A percentile compares a stretch with the other conserved stretches of the same genome.
Conservation (phyloP, 2,797 vertebrate species). For the Euthynnus affinis region DNA sequence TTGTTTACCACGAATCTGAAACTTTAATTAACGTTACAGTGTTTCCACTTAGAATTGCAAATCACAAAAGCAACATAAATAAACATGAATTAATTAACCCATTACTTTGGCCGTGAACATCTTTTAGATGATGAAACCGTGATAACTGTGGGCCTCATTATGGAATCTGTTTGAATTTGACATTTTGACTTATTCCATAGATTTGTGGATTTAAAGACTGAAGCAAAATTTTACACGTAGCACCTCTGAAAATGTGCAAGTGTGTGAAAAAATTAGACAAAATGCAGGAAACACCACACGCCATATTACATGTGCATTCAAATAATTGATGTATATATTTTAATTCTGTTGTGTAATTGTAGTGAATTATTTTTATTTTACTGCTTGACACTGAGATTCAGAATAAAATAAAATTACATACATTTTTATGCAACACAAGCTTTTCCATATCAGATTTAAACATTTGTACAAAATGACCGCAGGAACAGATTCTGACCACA, state of each 20-base stretch:
- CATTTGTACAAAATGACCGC: not conserved
- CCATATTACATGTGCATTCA: not conserved
- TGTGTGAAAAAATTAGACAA: not conserved
- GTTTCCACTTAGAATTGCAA: conserved; percentile 22
- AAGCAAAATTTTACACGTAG: not conserved
- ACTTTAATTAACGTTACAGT: conserved; percentile 21
- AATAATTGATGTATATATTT: not conserved
- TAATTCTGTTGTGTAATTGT: not conserved
- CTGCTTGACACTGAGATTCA: not conserved
- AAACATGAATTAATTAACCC: conserved; percentile 58
- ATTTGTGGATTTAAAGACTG: conserved; percentile 21
- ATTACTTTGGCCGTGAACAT: conserved; percentile 46
- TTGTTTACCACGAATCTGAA: conserved; percentile 34
- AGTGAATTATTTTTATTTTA: not conserved
- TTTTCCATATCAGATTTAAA: not conserved
- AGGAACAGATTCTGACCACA: too few relatives aligned
- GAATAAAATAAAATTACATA: not conserved
- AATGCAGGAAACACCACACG: not conserved
- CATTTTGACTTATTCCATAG: not conserved
- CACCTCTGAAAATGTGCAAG: not conserved
- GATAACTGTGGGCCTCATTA: conserved; percentile 19
- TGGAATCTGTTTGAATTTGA: conserved; percentile 21
- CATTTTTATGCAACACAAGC: not conserved
- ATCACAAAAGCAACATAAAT: conserved; percentile 46
- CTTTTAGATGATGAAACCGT: conserved; percentile 34